phyloP scores from a whole-genome alignment of 2,113 vertebrate species.

The Agelaius phoeniceus region DNA sequence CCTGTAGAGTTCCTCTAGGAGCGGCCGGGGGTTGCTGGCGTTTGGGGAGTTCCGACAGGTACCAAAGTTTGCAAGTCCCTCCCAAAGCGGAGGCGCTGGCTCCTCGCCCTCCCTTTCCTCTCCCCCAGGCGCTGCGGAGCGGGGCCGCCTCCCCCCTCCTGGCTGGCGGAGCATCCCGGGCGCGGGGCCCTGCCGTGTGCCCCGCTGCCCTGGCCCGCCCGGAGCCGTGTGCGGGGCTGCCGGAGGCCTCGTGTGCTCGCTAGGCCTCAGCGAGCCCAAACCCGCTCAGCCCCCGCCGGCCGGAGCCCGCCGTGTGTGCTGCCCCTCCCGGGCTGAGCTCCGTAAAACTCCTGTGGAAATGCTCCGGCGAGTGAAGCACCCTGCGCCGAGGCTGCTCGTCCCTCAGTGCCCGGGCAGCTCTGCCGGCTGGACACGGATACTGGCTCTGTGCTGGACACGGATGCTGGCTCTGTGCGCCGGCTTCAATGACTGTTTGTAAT shows the following conservation, averaged over 20 bases:
- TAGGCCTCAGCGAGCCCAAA: conserved; percentile 39
- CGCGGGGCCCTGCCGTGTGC: background rate
- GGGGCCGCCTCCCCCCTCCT: background rate
- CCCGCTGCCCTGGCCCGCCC: background rate
- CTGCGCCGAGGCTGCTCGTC: background rate
- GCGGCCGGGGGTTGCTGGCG: background rate
- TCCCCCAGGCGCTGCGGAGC: background rate
- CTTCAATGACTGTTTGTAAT: accelerated
- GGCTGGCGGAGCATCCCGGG: background rate
- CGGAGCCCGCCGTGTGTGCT: background rate
- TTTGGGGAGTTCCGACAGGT: background rate
- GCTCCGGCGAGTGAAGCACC: accelerated
- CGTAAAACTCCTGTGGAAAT: accelerated
- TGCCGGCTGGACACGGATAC: background rate
- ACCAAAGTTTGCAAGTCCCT: background rate
- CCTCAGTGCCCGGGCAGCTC: background rate
- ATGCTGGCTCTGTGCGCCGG: too few species aligned
- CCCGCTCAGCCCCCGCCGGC: background rate
- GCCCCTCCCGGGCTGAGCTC: background rate
- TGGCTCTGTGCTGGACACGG: too few species aligned
- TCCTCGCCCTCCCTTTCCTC: background rate
- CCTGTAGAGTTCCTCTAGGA: background rate
- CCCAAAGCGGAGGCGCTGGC: background rate
- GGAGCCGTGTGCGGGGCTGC: background rate
- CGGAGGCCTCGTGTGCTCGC: conserved; percentile 22